These are phyloP conservation scores for Bombylius major DNA, from an alignment of 2,888 invertebrate genomes.

Conservation along the genomic window DNA sequence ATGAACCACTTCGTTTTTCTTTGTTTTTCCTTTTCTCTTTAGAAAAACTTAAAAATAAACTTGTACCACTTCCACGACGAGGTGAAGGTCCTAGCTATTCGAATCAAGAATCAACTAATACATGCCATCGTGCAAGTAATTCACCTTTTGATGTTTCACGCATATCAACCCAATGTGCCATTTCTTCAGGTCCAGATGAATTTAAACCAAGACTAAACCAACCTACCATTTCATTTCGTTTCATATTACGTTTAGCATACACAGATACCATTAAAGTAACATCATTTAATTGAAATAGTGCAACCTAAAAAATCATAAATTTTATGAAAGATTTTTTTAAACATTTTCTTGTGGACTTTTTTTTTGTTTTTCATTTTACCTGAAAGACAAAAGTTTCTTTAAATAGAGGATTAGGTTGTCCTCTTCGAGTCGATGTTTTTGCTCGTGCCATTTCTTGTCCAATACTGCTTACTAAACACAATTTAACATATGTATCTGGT, in stretches of 20 bases:
- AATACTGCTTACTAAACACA: conserved; percentile 81
- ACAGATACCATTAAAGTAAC: conserved; percentile 90
- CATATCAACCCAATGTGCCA: conserved; percentile 89
- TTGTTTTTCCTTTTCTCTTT: conserved; percentile 12
- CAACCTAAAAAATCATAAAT: conserved; percentile 49
- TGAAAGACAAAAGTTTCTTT: conserved; percentile 95
- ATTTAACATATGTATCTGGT: conserved; percentile 88
- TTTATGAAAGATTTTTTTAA: no score
- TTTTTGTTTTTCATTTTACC: conserved; percentile 36
- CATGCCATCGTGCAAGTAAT: conserved; percentile 89
- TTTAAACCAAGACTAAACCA: conserved; percentile 91
- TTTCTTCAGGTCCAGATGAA: conserved; percentile 83
- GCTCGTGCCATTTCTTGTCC: conserved; percentile 87
- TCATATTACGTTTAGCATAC: conserved; percentile 83
- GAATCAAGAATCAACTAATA: conserved; percentile 65
- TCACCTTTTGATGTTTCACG: conserved; percentile 74
- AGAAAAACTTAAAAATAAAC: conserved; percentile 6
- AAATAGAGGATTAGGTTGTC: conserved; percentile 90
- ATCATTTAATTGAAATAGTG: conserved; percentile 86
- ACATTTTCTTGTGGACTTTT: background rate
- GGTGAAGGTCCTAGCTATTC: conserved; percentile 35
- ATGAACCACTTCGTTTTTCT: conserved; percentile 12
- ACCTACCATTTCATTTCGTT: conserved; percentile 92
- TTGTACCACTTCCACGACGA: conserved; percentile 10
- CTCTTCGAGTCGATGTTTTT: conserved; percentile 82